Evolutionary conservation across 2,888 invertebrate genomes (phyloP).

Genomic region (Cryptocephalus primarius): DNA sequence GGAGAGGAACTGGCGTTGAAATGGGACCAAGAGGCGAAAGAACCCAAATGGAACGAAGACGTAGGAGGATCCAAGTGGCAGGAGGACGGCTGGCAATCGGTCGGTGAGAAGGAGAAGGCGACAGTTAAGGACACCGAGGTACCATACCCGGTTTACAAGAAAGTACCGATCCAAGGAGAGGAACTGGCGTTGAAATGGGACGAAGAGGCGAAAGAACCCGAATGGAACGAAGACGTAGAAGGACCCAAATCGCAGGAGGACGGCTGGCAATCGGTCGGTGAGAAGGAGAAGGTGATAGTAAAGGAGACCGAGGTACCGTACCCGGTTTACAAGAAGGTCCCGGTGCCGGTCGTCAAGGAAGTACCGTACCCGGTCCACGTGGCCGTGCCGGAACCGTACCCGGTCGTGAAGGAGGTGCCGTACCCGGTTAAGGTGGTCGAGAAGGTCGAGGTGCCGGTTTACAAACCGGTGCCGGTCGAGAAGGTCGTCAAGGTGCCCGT

Average conservation of each 20-base stretch:
- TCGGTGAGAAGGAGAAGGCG: too few species aligned
- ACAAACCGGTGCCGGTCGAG: conserved; percentile 58
- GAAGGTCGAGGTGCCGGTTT: conserved; percentile 46
- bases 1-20: too few species aligned
- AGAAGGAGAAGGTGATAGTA: conserved; percentile 34
- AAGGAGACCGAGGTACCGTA: conserved; percentile 54
- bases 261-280: too few species aligned
- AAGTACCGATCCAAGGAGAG: conserved; percentile 48
- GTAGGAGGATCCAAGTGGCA: too few species aligned
- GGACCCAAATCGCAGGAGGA: too few species aligned
- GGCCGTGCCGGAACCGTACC: conserved; percentile 65
- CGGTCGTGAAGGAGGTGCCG: conserved; percentile 55
- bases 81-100: too few species aligned
- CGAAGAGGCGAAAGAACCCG: too few species aligned
- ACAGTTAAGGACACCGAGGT: conserved; percentile 53
- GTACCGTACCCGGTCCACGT: conserved; percentile 44
- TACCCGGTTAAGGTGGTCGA: conserved; percentile 42
- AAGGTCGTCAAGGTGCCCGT: conserved; percentile 58
- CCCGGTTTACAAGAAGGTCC: conserved; percentile 56
- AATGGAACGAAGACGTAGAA: too few species aligned
- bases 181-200: neutral
- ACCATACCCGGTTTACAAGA: conserved; percentile 53
- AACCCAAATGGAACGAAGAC: too few species aligned
- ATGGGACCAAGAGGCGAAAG: too few species aligned
- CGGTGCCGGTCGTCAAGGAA: conserved; percentile 51